These are phyloP conservation scores for Callopanchax toddi DNA, from an alignment of 2,113 vertebrate genomes.

Conservation along the genomic window DNA sequence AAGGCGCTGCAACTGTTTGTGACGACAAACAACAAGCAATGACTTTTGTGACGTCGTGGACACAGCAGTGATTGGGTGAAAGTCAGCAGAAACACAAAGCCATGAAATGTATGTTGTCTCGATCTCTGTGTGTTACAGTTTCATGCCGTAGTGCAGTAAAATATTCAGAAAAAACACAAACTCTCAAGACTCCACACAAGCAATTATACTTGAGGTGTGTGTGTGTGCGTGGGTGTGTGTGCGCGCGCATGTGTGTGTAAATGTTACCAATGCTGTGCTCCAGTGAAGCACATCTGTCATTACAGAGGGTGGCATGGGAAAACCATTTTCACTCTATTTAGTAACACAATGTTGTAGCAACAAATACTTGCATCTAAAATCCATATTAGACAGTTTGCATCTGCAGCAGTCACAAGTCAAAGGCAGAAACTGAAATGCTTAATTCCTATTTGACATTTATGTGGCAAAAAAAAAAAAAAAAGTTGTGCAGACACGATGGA, in stretches of 20 bases:
- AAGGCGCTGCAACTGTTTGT: constrained; percentile 16
- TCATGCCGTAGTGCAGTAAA: constrained; percentile 62
- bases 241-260: neutral
- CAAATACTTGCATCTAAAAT: constrained; percentile 17
- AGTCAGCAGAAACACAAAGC: constrained; percentile 60
- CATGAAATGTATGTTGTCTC: constrained; percentile 63
- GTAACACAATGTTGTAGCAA: constrained; percentile 13
- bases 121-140: constrained; percentile 28
- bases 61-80: constrained; percentile 21
- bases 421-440: neutral
- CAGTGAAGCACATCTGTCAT: constrained; percentile 27
- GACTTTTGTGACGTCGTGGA: constrained; percentile 8
- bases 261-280: constrained; percentile 20
- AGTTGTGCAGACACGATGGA: neutral
- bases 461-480: too few species aligned
- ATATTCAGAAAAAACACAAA: constrained; percentile 40
- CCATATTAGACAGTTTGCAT: neutral
- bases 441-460: too few species aligned
- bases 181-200: constrained; percentile 31
- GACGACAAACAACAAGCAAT: constrained; percentile 10
- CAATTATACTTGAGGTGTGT: constrained; percentile 20
- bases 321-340: constrained; percentile 24
- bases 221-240: constrained; percentile 4
- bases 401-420: neutral
- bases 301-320: constrained; percentile 39